Conservation (phyloP, 2,888 invertebrate species). For the Macropis europaea region DNA sequence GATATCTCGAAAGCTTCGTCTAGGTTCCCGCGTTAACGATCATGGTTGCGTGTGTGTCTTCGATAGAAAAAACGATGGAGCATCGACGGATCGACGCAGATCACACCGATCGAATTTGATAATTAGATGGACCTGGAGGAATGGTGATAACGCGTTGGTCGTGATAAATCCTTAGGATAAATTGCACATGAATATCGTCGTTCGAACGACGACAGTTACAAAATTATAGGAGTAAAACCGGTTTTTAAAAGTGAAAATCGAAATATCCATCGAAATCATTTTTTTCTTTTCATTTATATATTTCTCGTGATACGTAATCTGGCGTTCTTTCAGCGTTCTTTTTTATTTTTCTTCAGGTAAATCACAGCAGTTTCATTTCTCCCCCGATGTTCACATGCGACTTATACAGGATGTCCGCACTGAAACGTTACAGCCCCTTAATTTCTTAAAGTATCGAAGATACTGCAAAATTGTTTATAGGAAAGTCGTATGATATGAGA, state of each 20-base stretch:
- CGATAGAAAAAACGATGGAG: slow-evolving; percentile 44
- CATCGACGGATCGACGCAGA: slow-evolving; percentile 43
- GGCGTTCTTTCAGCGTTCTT: background rate
- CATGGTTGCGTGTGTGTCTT: slow-evolving; percentile 27
- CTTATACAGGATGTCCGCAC: slow-evolving; percentile 4
- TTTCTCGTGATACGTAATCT: slow-evolving; percentile 15
- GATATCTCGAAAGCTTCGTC: background rate
- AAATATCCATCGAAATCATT: slow-evolving; percentile 35
- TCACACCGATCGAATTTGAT: slow-evolving; percentile 23
- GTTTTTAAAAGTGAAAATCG: slow-evolving; percentile 21
- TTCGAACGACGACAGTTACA: slow-evolving; percentile 22
- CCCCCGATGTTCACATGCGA: slow-evolving; percentile 23
- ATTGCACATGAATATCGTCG: slow-evolving; percentile 29
- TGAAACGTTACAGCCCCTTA: too few relatives aligned
- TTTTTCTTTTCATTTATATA: background rate
- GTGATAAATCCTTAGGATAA: slow-evolving; percentile 28
- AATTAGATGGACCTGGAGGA: slow-evolving; percentile 27
- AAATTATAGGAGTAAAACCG: slow-evolving; percentile 40
- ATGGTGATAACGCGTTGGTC: slow-evolving; percentile 34
- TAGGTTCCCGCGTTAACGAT: slow-evolving; percentile 29
- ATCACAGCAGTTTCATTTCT: slow-evolving; percentile 32
- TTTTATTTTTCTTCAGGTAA: background rate
- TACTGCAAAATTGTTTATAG: too few relatives aligned
- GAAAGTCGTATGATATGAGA: too few relatives aligned
- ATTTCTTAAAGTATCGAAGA: too few relatives aligned